Percentiles rank a stretch among this genome's conserved stretches.
phyloP scores from a whole-genome alignment of 1,140 invertebrate species.

The Pinna nobilis region DNA sequence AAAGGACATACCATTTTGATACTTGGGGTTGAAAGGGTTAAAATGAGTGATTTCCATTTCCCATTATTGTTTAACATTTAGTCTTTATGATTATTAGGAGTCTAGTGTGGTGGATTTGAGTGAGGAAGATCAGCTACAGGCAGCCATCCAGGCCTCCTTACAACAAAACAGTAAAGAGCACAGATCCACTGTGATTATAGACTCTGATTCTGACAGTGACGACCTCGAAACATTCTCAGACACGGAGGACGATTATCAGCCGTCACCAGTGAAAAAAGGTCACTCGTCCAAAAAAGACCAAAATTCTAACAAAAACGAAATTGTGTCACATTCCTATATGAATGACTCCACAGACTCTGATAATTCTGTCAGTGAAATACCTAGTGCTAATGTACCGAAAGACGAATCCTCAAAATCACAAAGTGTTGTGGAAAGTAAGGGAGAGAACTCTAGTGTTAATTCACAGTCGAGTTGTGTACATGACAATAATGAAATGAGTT shows the following conservation, averaged over 20 bases:
- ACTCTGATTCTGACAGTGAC: constrained; percentile 60
- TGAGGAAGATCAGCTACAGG: constrained; percentile 76
- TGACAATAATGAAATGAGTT: background rate
- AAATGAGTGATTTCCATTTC: too few species aligned
- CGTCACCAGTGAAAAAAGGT: constrained; percentile 26
- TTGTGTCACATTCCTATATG: too few species aligned
- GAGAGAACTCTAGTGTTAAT: background rate
- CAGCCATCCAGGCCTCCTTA: constrained; percentile 76
- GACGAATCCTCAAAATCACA: background rate
- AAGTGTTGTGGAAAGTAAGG: background rate
- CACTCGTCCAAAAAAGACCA: background rate
- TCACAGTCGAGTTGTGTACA: background rate
- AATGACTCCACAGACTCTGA: background rate
- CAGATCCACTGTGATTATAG: constrained; percentile 33
- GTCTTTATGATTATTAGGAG: constrained; percentile 35
- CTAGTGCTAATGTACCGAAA: background rate
- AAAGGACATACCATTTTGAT: too few species aligned
- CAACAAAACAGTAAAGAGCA: constrained; percentile 25
- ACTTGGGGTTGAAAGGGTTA: too few species aligned
- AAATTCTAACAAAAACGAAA: background rate
- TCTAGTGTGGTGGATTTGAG: constrained; percentile 73
- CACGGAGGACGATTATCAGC: constrained; percentile 59
- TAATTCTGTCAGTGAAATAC: background rate
- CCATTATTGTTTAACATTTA: too few species aligned
- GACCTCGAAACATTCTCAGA: constrained; percentile 74